A percentile compares a stretch with the other conserved stretches of the same genome.
Evolutionary conservation across 2,113 vertebrate genomes (phyloP).

Genomic region (Pygathrix nemaeus): DNA sequence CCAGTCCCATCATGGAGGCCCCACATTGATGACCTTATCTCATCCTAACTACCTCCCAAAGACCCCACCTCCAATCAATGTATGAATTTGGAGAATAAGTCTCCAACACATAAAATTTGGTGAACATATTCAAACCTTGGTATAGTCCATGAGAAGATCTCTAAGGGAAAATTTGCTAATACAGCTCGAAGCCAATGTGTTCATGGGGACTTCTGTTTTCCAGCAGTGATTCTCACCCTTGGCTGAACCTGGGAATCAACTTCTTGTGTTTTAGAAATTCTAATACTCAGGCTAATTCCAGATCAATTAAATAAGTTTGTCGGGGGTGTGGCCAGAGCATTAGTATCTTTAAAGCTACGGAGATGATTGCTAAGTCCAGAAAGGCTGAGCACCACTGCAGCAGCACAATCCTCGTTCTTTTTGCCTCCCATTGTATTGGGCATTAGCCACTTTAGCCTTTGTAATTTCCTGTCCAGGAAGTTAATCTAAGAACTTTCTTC

Average conservation of each 20-base stretch:
- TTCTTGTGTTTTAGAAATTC: neutral
- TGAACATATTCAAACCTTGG: neutral
- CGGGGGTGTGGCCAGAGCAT: no score
- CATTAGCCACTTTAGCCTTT: neutral
- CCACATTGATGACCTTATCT: neutral
- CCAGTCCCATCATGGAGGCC: neutral
- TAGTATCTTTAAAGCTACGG: neutral
- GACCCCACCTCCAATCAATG: neutral
- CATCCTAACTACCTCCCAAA: neutral
- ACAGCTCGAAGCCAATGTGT: neutral
- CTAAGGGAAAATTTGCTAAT: neutral
- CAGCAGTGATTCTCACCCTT: neutral
- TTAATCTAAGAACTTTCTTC: neutral
- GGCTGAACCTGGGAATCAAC: neutral
- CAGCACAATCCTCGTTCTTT: accelerated
- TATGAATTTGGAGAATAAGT: neutral
- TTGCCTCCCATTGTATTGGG: neutral
- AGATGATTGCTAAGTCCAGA: neutral
- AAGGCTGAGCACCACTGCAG: no score
- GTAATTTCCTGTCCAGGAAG: neutral
- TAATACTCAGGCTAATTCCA: neutral
- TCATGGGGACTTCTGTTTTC: neutral
- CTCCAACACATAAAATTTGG: neutral
- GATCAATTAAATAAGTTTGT: neutral
- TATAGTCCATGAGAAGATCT: neutral